Conservation (phyloP, 1,140 invertebrate species). For the Colletes latitarsis region DNA sequence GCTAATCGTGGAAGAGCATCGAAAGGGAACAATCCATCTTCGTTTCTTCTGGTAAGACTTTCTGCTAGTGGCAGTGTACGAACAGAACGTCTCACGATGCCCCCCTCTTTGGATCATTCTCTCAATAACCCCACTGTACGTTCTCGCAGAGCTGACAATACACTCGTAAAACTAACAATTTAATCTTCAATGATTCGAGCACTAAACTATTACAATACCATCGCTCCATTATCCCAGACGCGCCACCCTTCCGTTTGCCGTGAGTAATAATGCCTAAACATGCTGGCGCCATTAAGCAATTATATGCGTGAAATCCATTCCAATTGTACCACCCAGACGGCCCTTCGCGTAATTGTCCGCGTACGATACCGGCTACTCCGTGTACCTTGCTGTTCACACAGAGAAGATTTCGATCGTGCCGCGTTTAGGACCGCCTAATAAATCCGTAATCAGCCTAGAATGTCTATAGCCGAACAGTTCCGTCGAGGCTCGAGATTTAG, state of each 20-base stretch:
- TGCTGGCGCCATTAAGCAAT: slow-evolving; percentile 52
- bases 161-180: slow-evolving; percentile 39
- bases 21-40: not conserved
- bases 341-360: slow-evolving; percentile 37
- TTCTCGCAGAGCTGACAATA: slow-evolving; percentile 18
- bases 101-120: not conserved
- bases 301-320: slow-evolving; percentile 52
- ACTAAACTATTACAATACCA: slow-evolving; percentile 33
- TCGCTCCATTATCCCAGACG: slow-evolving; percentile 22
- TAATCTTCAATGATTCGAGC: slow-evolving; percentile 36
- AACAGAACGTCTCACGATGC: not conserved
- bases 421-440: not conserved
- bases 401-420: slow-evolving; percentile 15
- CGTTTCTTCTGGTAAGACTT: not conserved
- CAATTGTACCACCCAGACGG: slow-evolving; percentile 45
- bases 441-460: not conserved
- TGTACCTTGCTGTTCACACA: slow-evolving; percentile 10
- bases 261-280: slow-evolving; percentile 51
- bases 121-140: not conserved
- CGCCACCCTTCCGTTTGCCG: slow-evolving; percentile 34
- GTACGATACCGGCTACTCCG: slow-evolving; percentile 25
- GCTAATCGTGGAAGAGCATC: not conserved
- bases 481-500: too few relatives aligned
- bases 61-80: not conserved
- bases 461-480: not conserved